phyloP scores from a whole-genome alignment of 1,140 invertebrate genomes.

The Neodiprion fabricii region DNA sequence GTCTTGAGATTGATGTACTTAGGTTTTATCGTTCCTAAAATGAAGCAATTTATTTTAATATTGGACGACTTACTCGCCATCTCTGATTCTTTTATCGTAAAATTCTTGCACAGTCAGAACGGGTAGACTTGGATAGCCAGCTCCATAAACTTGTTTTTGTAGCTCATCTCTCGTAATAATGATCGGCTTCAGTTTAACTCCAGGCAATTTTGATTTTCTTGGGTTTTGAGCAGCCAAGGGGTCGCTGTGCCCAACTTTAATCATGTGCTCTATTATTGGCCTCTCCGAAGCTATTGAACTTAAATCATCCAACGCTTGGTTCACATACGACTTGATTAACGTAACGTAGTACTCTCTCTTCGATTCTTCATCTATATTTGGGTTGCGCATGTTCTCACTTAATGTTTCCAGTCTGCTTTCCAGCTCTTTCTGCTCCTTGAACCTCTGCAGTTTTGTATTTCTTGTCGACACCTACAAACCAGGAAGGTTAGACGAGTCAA shows the following conservation, averaged over 20 bases:
- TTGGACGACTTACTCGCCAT: conserved; percentile 73
- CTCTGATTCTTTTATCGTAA: conserved; percentile 85
- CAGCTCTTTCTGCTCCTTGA: conserved; percentile 80
- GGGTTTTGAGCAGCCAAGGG: conserved; percentile 40
- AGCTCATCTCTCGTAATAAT: conserved; percentile 89
- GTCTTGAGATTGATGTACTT: conserved; percentile 5
- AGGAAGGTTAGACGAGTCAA: neutral
- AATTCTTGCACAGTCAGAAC: conserved; percentile 94
- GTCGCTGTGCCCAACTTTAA: conserved; percentile 39
- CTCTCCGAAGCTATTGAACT: conserved; percentile 75
- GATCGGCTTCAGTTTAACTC: conserved; percentile 79
- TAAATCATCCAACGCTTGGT: conserved; percentile 80
- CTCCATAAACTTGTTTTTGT: conserved; percentile 93
- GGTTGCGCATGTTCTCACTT: conserved; percentile 67
- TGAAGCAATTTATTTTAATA: neutral
- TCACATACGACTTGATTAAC: conserved; percentile 77
- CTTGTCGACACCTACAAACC: conserved; percentile 61
- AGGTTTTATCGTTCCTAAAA: too few species aligned
- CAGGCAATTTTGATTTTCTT: conserved; percentile 51
- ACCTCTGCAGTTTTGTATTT: conserved; percentile 80
- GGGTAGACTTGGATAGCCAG: conserved; percentile 93
- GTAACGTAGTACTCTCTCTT: conserved; percentile 85
- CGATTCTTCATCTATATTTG: conserved; percentile 78
- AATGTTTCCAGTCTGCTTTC: conserved; percentile 73
- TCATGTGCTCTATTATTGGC: conserved; percentile 76